These are phyloP conservation scores for Nyctereutes procyonoides DNA, from an alignment of 2,113 vertebrate species.

Conservation along the genomic window DNA sequence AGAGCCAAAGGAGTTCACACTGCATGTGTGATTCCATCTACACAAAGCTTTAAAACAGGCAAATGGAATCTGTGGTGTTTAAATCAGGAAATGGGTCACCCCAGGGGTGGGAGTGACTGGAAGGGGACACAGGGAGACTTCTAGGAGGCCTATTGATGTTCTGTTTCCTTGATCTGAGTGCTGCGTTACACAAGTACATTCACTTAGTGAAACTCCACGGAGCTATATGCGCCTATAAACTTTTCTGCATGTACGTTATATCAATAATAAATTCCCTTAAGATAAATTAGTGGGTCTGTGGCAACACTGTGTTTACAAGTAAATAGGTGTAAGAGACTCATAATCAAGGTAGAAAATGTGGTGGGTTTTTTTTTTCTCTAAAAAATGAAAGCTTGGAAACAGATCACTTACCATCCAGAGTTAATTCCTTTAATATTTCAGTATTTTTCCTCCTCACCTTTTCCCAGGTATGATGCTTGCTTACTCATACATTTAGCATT, in stretches of 20 bases:
- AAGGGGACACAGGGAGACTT: not conserved
- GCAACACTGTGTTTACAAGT: not conserved
- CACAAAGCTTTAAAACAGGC: not conserved
- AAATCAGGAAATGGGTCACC: not conserved
- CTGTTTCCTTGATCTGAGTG: not conserved
- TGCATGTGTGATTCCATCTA: not conserved
- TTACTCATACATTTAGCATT: not conserved
- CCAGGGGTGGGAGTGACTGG: not conserved
- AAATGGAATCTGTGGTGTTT: not conserved
- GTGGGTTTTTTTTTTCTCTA: not conserved
- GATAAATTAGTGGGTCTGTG: not conserved
- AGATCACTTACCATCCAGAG: not conserved
- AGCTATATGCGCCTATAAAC: not conserved
- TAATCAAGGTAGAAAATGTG: not conserved
- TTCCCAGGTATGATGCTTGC: not conserved
- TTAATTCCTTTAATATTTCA: not conserved
- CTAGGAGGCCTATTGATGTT: not conserved
- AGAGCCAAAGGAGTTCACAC: not conserved
- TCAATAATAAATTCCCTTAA: not conserved
- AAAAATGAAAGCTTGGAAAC: slow-evolving; percentile 12
- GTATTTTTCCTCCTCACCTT: not conserved
- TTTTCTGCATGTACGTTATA: not conserved
- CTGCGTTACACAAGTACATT: not conserved
- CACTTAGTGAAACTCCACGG: not conserved
- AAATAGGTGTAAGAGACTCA: not conserved